These are phyloP conservation scores for Cosmia trapezina DNA, from an alignment of 2,888 invertebrate genomes.

Conservation along the genomic window DNA sequence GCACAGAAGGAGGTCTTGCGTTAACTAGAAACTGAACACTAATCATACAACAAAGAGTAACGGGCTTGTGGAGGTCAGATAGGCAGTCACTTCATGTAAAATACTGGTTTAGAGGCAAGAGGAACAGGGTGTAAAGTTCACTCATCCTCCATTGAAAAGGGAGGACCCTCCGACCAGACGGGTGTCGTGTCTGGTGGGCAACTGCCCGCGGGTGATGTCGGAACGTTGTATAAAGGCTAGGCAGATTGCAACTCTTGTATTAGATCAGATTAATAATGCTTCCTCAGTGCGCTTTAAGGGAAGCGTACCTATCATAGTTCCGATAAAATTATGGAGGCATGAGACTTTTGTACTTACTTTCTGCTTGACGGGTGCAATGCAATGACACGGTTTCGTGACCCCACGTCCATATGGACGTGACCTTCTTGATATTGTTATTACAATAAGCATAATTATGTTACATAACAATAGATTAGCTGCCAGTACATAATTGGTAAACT, in stretches of 20 bases:
- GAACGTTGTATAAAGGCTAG: too few species aligned
- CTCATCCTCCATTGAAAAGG: too few species aligned
- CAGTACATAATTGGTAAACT: neutral
- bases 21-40: too few species aligned
- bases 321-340: neutral
- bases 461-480: neutral
- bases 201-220: too few species aligned
- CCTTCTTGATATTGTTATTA: slow-evolving; percentile 17
- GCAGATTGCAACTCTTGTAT: too few species aligned
- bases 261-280: neutral
- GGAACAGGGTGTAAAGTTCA: too few species aligned
- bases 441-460: neutral
- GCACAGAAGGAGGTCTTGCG: neutral
- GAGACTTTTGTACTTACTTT: neutral
- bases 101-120: too few species aligned
- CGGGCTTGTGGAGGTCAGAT: too few species aligned
- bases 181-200: too few species aligned
- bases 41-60: too few species aligned
- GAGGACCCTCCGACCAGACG: too few species aligned
- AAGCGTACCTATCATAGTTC: neutral
- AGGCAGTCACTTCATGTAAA: too few species aligned
- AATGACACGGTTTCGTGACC: slow-evolving; percentile 9
- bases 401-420: neutral
- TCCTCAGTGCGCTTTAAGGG: neutral
- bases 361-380: neutral